phyloP scores from a whole-genome alignment of 2,888 invertebrate genomes.

The Eudasyphora cyanicolor region DNA sequence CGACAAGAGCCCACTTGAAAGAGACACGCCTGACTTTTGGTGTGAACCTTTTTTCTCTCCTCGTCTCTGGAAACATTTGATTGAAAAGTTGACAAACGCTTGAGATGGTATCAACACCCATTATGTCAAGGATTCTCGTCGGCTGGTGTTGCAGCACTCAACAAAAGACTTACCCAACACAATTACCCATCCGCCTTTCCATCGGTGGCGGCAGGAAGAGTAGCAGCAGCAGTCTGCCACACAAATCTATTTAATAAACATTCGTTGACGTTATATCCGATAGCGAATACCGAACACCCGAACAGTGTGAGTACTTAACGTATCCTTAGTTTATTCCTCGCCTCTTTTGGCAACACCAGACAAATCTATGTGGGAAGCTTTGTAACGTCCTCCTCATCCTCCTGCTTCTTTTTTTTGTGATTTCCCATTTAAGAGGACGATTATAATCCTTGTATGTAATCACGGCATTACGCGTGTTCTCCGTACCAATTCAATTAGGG shows the following conservation, averaged over 20 bases:
- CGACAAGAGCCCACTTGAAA: constrained; percentile 57
- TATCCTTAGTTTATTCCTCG: constrained; percentile 25
- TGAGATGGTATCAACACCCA: constrained; percentile 58
- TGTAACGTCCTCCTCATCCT: neutral
- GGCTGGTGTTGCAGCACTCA: constrained; percentile 43
- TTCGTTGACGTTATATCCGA: neutral
- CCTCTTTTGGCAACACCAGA: neutral
- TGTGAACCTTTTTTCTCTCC: constrained; percentile 23
- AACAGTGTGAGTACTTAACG: constrained; percentile 9
- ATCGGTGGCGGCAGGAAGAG: neutral
- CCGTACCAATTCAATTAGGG: constrained; percentile 58
- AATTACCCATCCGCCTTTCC: neutral
- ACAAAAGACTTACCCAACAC: neutral
- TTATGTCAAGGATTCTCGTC: constrained; percentile 57
- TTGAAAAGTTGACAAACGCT: constrained; percentile 23
- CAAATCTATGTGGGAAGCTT: constrained; percentile 43
- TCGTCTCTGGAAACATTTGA: constrained; percentile 31
- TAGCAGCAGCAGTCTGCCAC: neutral
- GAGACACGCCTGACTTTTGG: constrained; percentile 62
- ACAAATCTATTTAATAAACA: neutral
- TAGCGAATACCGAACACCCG: neutral
- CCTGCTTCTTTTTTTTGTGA: neutral
- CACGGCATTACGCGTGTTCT: constrained; percentile 60
- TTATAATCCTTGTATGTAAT: constrained; percentile 52
- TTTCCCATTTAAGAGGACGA: no score